Evolutionary conservation across 2,113 vertebrate genomes (phyloP), one percentile per base, ranked within the genome.

Genomic region (Notiomystis cincta): DNA sequence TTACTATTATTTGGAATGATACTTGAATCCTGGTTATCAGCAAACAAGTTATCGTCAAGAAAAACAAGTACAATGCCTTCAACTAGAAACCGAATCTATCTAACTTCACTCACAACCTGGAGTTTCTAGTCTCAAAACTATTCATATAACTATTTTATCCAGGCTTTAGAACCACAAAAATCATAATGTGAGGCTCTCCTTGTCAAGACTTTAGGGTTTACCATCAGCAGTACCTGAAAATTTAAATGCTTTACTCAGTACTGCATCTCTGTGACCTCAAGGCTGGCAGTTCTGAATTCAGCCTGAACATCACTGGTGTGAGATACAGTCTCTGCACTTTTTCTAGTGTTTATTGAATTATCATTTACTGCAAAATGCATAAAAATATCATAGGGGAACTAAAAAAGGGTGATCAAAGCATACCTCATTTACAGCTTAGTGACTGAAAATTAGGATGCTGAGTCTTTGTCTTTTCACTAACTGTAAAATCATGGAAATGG

Each of bases 151-250:
- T 58, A 33, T 44, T 81, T 92, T 62, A 0, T 70, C 45, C 27
- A 65, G 16, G 9, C 7, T 90, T 9, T 44, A 56, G 3, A 4
- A 60, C 15, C 11, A 80, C 0, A 3, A 47, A 82, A 95, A 65
- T n/a, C 5, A n/a, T 60, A 20, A 51, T 35, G 15, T n/a, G 19
- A 73, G 37, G 14, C 9, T 40, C 38, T 27, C 45, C 3, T 57
- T 19, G 11, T 16, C 7, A 22, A 44, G 7, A 19, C 7, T 37
- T 80, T 25, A 22, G 0, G 0, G 45, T 27, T 60, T 84, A 77
- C 1, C 11, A 47, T 4, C 11, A 47, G 7, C 9, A 47, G 31
- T n/a, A 81, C 10, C 21, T 50, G 9, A 70, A 62, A 69, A 54
- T 10, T 62, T 2, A 64, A 67, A 10, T 40, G 5, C 5, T 56